Base-by-base conservation (phyloP, 2,888 invertebrate genomes). In the Muscina levida region DNA sequence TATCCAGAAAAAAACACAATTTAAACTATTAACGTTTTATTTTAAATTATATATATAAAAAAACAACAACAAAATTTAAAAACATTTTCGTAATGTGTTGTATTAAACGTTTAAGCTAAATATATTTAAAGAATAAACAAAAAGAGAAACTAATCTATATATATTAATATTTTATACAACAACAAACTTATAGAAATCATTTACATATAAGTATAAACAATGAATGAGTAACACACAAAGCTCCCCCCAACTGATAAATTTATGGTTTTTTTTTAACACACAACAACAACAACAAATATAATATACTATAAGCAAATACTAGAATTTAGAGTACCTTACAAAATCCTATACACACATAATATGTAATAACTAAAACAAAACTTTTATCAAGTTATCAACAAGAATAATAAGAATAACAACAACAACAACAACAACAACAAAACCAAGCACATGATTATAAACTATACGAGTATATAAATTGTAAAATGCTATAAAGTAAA, bases 291-390 rank as follows among this genome's bases (percentile, higher is more conserved):
- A 51, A 56, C 17, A 26, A 46, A 42, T 37, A 31, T 46, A 26
- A 22, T 53, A 72, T 10, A 68, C 17, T 57, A 59, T 57, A 67
- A 8, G 48, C 31, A 77, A 73, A 10, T 42, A 53, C 31, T 77
- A 77, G 71, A 71, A 67, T 67, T 74, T 81, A 81, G 71, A 68
- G 51, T 68, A 71, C 71, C 71, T 72, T 67, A 59, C 39, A 19
- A 72, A 72, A 66, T n/a, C n/a, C n/a, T n/a, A n/a, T n/a, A n/a
- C n/a, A n/a, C n/a, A n/a, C 2, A n/a, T 65, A 57, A 67, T 26
- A 19, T 59, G 37, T 59, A 3, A 44, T 46, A 67, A 74, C 44
- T 22, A 71, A 51, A 71, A n/a, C 0, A 75, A 31, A 71, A 72
- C 13, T 19, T 10, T 17, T 68, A 79, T 46, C 42, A 71, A 70